These are phyloP conservation scores for Patella caerulea DNA, from an alignment of 2,888 invertebrate species.

Conservation along the genomic window DNA sequence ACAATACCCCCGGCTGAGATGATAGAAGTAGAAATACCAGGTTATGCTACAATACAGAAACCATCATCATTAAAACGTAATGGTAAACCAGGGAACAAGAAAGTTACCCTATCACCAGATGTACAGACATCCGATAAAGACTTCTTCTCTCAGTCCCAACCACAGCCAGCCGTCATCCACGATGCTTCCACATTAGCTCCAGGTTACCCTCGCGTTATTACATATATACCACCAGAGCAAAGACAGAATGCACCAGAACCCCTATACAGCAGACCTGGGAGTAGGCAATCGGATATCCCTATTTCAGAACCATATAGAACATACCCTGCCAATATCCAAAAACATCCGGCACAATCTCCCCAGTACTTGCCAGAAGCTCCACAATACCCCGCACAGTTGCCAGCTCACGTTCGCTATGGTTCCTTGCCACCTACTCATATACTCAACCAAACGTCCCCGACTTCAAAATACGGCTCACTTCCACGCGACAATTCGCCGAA, in stretches of 20 bases:
- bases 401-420: slow-evolving; percentile 7
- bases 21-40: slow-evolving; percentile 34
- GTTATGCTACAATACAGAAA: slow-evolving; percentile 51
- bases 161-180: slow-evolving; percentile 13
- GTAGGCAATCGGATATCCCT: background rate
- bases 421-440: slow-evolving; percentile 15
- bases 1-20: slow-evolving; percentile 20
- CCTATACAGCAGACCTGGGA: background rate
- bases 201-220: background rate
- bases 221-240: slow-evolving; percentile 13
- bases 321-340: slow-evolving; percentile 20
- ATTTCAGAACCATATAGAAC: background rate
- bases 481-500: slow-evolving; percentile 17
- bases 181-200: background rate
- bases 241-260: background rate
- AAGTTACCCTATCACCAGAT: slow-evolving; percentile 57
- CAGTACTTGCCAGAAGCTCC: slow-evolving; percentile 46
- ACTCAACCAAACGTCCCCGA: slow-evolving; percentile 2
- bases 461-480: slow-evolving; percentile 19
- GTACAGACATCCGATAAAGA: slow-evolving; percentile 26
- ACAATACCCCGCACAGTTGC: slow-evolving; percentile 41
- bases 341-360: slow-evolving; percentile 56
- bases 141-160: slow-evolving; percentile 5
- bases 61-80: slow-evolving; percentile 43
- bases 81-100: slow-evolving; percentile 45